Evolutionary conservation across 2,888 invertebrate species (phyloP).

Genomic region (Electrophaes corylata): DNA sequence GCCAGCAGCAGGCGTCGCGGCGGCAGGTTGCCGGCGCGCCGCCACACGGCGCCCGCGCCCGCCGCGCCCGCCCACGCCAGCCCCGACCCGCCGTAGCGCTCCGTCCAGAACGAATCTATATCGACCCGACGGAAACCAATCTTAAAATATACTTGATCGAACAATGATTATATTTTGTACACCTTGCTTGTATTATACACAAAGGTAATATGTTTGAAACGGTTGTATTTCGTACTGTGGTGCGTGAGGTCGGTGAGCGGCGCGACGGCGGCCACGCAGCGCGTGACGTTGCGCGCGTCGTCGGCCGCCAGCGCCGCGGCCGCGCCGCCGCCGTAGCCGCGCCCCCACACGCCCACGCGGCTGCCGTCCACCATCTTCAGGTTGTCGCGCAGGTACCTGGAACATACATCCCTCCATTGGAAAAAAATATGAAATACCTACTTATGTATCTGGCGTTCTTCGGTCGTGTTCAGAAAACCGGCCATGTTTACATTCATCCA

Average conservation of each 20-base stretch:
- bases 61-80: conserved; percentile 88
- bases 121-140: no score
- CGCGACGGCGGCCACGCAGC: conserved; percentile 93
- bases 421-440: no score
- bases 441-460: no score
- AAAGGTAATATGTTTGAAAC: no score
- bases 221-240: neutral
- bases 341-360: conserved; percentile 93
- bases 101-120: conserved; percentile 91
- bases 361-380: conserved; percentile 92
- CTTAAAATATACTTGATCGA: no score
- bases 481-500: neutral
- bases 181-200: no score
- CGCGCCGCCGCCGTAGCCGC: conserved; percentile 94
- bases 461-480: no score
- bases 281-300: conserved; percentile 90
- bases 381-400: conserved; percentile 90
- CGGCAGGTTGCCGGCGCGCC: conserved; percentile 90
- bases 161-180: no score
- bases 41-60: conserved; percentile 91
- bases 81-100: conserved; percentile 94
- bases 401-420: neutral
- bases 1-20: conserved; percentile 84
- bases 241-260: conserved; percentile 94
- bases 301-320: conserved; percentile 91